A percentile compares a stretch with the other conserved stretches of the same genome.
phyloP scores from a whole-genome alignment of 2,888 invertebrate species.

The Tachina lurida region DNA sequence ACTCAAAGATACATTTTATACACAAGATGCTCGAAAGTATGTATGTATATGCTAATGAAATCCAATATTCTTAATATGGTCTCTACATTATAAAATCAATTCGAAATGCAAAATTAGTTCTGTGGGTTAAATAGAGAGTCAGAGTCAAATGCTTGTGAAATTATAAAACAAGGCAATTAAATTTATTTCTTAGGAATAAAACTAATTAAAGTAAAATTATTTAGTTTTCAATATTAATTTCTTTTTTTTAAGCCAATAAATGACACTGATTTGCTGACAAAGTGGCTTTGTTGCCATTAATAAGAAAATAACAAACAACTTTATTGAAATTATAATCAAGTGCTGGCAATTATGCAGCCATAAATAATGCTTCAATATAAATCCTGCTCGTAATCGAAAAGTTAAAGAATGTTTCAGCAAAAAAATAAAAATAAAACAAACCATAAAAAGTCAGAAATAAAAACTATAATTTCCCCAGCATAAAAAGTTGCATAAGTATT shows the following conservation, averaged over 20 bases:
- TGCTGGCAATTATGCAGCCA: conserved; percentile 58
- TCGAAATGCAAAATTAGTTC: conserved; percentile 44
- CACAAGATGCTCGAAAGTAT: conserved; percentile 7
- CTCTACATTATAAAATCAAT: conserved; percentile 10
- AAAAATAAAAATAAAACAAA: neutral
- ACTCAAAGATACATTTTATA: neutral
- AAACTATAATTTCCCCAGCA: neutral
- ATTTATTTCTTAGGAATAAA: neutral
- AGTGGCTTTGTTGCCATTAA: neutral
- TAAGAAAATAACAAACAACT: conserved; percentile 19
- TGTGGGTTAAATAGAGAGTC: conserved; percentile 15
- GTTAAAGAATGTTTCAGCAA: neutral
- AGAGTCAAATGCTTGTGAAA: neutral
- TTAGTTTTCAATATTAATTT: neutral
- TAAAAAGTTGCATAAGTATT: conserved; percentile 24
- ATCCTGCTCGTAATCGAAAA: conserved; percentile 24
- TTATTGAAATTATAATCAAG: conserved; percentile 55
- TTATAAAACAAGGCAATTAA: neutral
- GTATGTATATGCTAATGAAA: conserved; percentile 13
- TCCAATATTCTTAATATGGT: conserved; percentile 32
- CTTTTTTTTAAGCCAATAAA: neutral
- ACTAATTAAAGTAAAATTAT: conserved; percentile 9
- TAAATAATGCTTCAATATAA: conserved; percentile 50
- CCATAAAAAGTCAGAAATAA: conserved; percentile 1
- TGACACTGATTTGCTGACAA: neutral